These are phyloP conservation scores for Crematogaster levior DNA, from an alignment of 2,888 invertebrate species.

Conservation along the genomic window DNA sequence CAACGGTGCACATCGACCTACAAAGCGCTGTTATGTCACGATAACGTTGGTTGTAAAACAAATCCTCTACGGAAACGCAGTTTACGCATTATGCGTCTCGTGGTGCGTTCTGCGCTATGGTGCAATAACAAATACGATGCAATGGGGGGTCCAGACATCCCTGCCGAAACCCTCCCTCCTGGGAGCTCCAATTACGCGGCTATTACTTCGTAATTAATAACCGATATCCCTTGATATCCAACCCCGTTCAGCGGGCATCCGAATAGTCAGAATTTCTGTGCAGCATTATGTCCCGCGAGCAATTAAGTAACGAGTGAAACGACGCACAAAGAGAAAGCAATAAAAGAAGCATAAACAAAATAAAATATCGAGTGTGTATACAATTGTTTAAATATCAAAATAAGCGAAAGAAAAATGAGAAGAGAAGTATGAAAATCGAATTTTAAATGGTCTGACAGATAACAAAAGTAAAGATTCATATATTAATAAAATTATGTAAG, in stretches of 20 bases:
- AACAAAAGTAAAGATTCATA: background rate
- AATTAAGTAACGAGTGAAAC: background rate
- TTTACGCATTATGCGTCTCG: conserved; percentile 51
- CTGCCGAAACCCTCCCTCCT: conserved; percentile 46
- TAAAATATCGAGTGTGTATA: background rate
- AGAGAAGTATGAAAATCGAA: background rate
- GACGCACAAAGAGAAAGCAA: background rate
- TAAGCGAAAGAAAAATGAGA: background rate
- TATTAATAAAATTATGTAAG: background rate
- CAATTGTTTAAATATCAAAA: background rate
- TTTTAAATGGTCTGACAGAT: background rate
- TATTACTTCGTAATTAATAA: conserved; percentile 81
- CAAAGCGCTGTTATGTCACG: conserved; percentile 19
- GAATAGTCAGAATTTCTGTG: conserved; percentile 72
- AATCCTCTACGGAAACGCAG: conserved; percentile 29
- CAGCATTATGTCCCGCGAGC: conserved; percentile 61
- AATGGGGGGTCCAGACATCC: conserved; percentile 48
- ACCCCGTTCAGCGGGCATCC: conserved; percentile 59
- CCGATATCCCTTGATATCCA: conserved; percentile 74
- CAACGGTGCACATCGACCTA: conserved; percentile 22
- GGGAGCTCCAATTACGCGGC: conserved; percentile 77
- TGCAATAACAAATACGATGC: conserved; percentile 50
- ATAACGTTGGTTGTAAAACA: conserved; percentile 54
- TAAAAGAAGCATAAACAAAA: background rate
- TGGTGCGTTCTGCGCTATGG: conserved; percentile 2